Conservation (phyloP, 2,888 invertebrate species). For the Ectobius pallidus region DNA sequence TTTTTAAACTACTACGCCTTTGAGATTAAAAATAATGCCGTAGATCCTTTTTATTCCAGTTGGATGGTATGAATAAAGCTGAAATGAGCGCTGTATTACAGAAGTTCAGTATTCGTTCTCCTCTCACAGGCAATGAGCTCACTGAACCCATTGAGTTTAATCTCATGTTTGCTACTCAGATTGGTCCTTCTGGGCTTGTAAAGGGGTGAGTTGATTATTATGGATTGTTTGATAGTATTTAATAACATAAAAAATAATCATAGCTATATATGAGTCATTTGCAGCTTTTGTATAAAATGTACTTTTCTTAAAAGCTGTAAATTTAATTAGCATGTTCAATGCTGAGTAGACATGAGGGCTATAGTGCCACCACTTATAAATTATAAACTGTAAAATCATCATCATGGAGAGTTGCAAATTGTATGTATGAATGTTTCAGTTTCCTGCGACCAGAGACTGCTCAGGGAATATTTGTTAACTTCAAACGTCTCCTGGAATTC, state of each 20-base stretch:
- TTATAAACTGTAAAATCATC: too few species aligned
- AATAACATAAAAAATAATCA: too few species aligned
- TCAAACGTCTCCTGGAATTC: constrained; percentile 95
- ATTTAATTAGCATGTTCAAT: neutral
- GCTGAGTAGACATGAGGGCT: neutral
- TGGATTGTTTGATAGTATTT: too few species aligned
- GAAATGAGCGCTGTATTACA: constrained; percentile 87
- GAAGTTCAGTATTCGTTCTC: constrained; percentile 93
- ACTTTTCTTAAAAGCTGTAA: neutral
- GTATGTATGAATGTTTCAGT: constrained; percentile 57
- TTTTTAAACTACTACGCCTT: too few species aligned
- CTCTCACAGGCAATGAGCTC: constrained; percentile 92
- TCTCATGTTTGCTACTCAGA: constrained; percentile 98
- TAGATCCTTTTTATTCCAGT: too few species aligned
- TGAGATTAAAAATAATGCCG: too few species aligned
- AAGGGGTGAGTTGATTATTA: constrained; percentile 70
- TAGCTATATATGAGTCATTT: neutral
- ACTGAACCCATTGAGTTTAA: constrained; percentile 98
- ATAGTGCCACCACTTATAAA: too few species aligned
- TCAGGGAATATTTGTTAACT: constrained; percentile 99
- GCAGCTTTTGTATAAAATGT: neutral
- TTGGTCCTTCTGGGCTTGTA: constrained; percentile 93
- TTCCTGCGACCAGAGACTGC: constrained; percentile 98
- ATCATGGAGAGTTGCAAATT: too few species aligned
- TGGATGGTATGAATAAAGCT: constrained; percentile 90